Evolutionary conservation across 2,113 vertebrate genomes (phyloP), one percentile per base, ranked within the genome.

Genomic region (Prunella himalayana): DNA sequence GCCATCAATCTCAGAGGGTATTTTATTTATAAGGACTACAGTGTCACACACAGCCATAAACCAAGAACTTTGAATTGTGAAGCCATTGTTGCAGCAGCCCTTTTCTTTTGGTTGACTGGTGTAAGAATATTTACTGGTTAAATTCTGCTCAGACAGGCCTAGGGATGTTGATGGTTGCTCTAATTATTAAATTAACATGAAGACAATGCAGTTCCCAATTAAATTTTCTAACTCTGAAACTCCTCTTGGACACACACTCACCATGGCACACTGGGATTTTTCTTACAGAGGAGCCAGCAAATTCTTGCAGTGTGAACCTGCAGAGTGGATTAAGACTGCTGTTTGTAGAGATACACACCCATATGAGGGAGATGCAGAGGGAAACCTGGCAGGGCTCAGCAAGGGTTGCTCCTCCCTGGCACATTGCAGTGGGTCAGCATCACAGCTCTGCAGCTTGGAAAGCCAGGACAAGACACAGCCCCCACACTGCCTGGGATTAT

Each of bases 231-330:
- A 15, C 63, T 77, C 30, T 86, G 33, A 44, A 69, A 14, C 45
- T 88, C 76, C 28, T 12, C 7, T 70, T 87, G 51, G 24, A 15
- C 4, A 0, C 19, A 39, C 6, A 5, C 7, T 44, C 9, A 12
- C n/a, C 0, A 0, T 57, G 69, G 35, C 7, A 85, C 56, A 37
- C 11, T 18, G 2, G 0, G 12, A 53, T 35, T 23, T 47, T 73
- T 54, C 6, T 3, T 33, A 47, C 4, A 49, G 31, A 31, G 41
- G 18, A 81, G 28, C 31, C 11, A 84, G 76, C 3, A 81, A 68
- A 80, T 9, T 2, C 39, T 16, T 85, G 84, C 44, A 12, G 19
- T 71, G 44, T 27, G 68, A 83, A 49, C 20, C 41, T 44, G n/a
- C 53, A 50, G 53, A 71, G 50, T 7, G 33, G 51, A 64, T 70